phyloP scores from a whole-genome alignment of 2,797 vertebrate genomes.

The Orientallactaga sibirica region DNA sequence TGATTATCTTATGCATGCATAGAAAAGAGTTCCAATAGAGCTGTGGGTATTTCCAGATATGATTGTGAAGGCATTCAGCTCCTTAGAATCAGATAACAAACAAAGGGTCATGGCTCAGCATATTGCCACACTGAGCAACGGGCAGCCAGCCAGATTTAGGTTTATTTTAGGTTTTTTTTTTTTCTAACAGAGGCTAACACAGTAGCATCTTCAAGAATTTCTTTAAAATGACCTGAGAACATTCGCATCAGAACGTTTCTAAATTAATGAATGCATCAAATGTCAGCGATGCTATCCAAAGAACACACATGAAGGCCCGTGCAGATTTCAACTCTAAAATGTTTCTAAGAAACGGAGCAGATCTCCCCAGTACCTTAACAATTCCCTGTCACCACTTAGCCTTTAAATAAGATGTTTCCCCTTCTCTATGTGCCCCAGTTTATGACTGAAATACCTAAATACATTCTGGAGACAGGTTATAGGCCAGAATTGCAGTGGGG shows the following conservation, averaged over 20 bases:
- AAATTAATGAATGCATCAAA: constrained; percentile 32
- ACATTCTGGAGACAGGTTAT: not conserved
- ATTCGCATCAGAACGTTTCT: constrained; percentile 14
- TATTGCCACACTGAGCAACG: not conserved
- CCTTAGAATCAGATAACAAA: constrained; percentile 20
- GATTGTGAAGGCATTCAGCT: not conserved
- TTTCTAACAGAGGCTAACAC: not conserved
- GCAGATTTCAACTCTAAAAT: constrained; percentile 14
- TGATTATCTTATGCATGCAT: constrained; percentile 66
- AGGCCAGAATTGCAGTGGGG: not conserved
- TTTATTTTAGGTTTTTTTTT: constrained; percentile 27
- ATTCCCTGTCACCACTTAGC: not conserved
- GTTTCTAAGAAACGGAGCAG: constrained; percentile 3
- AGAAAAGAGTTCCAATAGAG: constrained; percentile 8
- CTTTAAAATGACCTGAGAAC: not conserved
- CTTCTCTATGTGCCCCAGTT: not conserved
- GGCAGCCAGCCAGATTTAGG: constrained; percentile 31
- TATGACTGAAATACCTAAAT: constrained; percentile 15
- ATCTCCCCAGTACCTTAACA: not conserved
- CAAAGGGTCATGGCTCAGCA: not conserved
- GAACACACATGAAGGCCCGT: not conserved
- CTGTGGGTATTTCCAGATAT: constrained; percentile 24
- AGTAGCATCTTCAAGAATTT: not conserved
- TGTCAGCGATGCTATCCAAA: not conserved
- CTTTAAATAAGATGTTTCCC: constrained; percentile 11